These are phyloP conservation scores for Mantis religiosa DNA, from an alignment of 2,888 invertebrate genomes.

Conservation along the genomic window DNA sequence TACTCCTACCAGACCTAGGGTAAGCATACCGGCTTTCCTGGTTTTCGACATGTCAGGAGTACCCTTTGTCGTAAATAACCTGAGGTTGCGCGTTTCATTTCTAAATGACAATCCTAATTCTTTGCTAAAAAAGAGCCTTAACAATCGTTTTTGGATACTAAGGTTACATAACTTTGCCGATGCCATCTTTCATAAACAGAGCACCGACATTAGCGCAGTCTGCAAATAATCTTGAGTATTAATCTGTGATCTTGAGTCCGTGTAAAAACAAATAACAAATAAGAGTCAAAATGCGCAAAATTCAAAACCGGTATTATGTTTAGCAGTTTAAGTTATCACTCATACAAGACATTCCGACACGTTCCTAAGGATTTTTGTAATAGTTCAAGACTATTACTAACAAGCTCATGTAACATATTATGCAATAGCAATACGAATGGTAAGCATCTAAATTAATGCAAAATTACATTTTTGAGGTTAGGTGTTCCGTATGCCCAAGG, in stretches of 20 bases:
- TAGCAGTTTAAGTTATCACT: neutral
- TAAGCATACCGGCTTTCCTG: conserved; percentile 33
- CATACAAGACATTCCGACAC: neutral
- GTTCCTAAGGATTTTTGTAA: neutral
- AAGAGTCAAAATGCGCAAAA: neutral
- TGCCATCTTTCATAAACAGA: neutral
- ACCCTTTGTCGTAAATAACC: neutral
- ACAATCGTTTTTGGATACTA: neutral
- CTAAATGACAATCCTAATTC: neutral
- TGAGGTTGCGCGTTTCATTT: neutral
- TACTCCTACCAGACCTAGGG: conserved; percentile 43
- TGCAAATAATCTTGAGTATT: neutral
- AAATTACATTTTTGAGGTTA: neutral
- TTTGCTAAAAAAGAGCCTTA: neutral
- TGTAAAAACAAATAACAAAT: neutral
- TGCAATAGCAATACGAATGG: neutral
- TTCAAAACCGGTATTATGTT: neutral
- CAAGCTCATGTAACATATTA: neutral
- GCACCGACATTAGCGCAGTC: neutral
- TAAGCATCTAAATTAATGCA: neutral
- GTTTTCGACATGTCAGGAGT: neutral
- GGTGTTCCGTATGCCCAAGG: neutral
- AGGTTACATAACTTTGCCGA: neutral
- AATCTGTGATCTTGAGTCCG: no score
- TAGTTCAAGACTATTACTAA: neutral